Evolutionary conservation across 2,888 invertebrate genomes (phyloP), one percentile per base, ranked within the genome.

Genomic region (Stenoptilia bipunctidactyla): DNA sequence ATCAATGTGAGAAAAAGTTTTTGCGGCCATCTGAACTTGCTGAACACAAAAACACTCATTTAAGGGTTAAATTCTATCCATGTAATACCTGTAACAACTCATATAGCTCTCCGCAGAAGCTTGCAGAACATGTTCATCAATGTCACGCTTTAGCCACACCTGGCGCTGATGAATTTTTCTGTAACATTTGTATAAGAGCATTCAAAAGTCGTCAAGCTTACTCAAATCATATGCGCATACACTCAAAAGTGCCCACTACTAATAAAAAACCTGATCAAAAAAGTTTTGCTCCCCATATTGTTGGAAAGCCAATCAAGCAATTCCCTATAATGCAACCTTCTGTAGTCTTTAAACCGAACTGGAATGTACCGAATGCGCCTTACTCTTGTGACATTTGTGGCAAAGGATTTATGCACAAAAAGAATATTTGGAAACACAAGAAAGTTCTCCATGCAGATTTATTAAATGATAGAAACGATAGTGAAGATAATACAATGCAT

Each of bases 341-440:
- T 15, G 65, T 71, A 46, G 59, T 74, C 12, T 79, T 71, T 45
- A 79, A 79, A 53, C 67, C 76, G 36, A 70, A 64, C 48, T 60
- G 67, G 42, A 74, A 73, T 48, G 79, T 84, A 49, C 79, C 82
- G 42, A 80, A 82, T 40, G 85, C 85, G 40, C 85, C 72, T 36
- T 87, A 86, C 49, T 84, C 83, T 33, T 90, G 90, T 56, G 87
- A 89, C 44, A 75, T 87, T 36, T 90, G 90, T 48, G 88, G 89
- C n/a, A 87, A 88, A 56, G 85, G 85, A 20, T 85, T 85, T 48
- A 80, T 84, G 74, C 85, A 85, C 46, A 85, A 85, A 64, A 85
- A 85, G 51, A 85, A 85, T 55, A 85, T 85, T 43, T 85, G 85
- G 85, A 85, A 85, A 52, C 85, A 85, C 47, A 85, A 85, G 54